A percentile compares a stretch with the other conserved stretches of the same genome.
These are phyloP conservation scores for Cercopithecus petaurista DNA, from an alignment of 2,797 vertebrate species.

Conservation along the genomic window DNA sequence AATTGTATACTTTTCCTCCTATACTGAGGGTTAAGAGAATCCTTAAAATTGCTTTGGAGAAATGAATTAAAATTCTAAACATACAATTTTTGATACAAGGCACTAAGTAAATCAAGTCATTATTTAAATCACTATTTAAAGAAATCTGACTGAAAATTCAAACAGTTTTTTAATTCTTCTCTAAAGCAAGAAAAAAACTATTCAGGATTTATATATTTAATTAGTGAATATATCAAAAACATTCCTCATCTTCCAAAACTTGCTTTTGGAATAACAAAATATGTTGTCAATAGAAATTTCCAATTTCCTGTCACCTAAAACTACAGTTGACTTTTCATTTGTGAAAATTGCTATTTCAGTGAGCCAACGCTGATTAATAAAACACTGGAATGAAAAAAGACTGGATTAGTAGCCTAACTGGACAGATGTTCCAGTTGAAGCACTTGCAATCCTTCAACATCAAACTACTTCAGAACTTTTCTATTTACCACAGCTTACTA, in stretches of 20 bases:
- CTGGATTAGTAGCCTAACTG: neutral
- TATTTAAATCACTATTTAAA: neutral
- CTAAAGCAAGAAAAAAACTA: neutral
- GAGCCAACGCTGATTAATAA: neutral
- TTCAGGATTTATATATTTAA: neutral
- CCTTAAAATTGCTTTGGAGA: constrained; percentile 20
- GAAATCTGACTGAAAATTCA: constrained; percentile 13
- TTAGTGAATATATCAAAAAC: constrained; percentile 1
- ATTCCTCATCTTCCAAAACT: constrained; percentile 35
- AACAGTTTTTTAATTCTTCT: neutral
- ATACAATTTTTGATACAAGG: neutral
- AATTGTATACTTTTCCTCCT: neutral
- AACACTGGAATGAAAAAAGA: neutral
- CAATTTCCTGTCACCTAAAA: constrained; percentile 45
- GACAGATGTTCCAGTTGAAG: neutral
- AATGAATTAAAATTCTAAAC: constrained; percentile 52
- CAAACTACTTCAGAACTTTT: neutral
- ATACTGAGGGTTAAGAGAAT: neutral
- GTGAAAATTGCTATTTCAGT: neutral
- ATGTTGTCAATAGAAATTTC: neutral
- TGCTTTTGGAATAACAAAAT: constrained; percentile 35
- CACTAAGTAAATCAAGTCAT: constrained; percentile 16
- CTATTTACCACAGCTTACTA: neutral
- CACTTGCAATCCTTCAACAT: neutral
- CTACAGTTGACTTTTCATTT: constrained; percentile 2